Percentiles rank a stretch among this genome's conserved stretches.
phyloP scores from a whole-genome alignment of 1,140 invertebrate species.

The Maconellicoccus hirsutus region DNA sequence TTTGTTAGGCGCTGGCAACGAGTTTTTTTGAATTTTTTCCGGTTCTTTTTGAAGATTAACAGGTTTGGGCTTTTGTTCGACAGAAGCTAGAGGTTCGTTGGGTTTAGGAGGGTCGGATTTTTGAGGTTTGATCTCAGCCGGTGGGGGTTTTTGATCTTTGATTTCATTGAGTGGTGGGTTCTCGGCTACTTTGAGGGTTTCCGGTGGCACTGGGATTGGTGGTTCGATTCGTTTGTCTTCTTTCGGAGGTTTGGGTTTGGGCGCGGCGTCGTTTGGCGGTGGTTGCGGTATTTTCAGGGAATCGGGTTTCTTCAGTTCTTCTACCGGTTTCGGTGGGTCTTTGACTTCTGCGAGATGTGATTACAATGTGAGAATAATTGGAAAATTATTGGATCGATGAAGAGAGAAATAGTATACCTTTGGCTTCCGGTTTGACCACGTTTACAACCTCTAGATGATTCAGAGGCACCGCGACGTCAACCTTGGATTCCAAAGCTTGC shows the following conservation, averaged over 20 bases:
- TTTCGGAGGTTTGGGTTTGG: slow-evolving; percentile 17
- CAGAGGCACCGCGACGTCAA: background rate
- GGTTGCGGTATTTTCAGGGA: background rate
- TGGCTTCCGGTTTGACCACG: background rate
- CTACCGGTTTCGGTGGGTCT: background rate
- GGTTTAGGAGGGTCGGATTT: background rate
- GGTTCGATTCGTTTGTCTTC: slow-evolving; percentile 26
- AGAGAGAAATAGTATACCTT: background rate
- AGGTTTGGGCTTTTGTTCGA: background rate
- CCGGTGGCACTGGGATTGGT: slow-evolving; percentile 23
- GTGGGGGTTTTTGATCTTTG: slow-evolving; percentile 16
- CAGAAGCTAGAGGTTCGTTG: background rate
- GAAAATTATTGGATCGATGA: background rate
- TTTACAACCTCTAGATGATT: background rate
- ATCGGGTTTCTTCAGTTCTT: background rate
- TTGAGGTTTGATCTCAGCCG: background rate
- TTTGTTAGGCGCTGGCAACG: background rate
- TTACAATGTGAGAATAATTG: background rate
- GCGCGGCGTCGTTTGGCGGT: background rate
- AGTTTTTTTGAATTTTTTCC: background rate
- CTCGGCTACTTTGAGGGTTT: slow-evolving; percentile 26
- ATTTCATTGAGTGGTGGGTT: slow-evolving; percentile 24
- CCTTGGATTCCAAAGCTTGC: background rate
- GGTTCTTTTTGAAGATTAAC: no score
- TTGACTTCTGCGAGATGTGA: background rate